These are phyloP conservation scores for Eupeodes corollae DNA, from an alignment of 1,140 invertebrate genomes.

Conservation along the genomic window DNA sequence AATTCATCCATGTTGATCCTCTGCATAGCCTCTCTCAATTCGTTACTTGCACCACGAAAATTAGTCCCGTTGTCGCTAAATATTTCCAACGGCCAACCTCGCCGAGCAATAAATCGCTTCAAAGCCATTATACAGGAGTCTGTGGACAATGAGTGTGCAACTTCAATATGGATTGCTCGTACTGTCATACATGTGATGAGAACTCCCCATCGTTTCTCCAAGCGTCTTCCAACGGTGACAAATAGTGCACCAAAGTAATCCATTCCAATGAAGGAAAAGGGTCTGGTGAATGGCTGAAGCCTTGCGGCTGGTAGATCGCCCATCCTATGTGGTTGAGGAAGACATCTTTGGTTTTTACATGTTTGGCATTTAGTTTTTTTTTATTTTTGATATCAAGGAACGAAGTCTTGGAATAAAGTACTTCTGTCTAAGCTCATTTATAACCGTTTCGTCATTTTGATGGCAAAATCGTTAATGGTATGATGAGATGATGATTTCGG, in stretches of 20 bases:
- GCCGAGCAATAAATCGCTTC: no score
- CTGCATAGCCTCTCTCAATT: no score
- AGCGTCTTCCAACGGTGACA: conserved; percentile 15
- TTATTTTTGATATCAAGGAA: not conserved
- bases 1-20: no score
- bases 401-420: not conserved
- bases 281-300: conserved; percentile 11
- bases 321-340: conserved; percentile 10
- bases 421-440: not conserved
- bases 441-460: not conserved
- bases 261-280: conserved; percentile 12
- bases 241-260: conserved; percentile 3
- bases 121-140: no score
- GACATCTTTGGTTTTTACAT: not conserved
- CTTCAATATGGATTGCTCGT: conserved; percentile 17
- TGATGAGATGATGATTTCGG: conserved; percentile 22
- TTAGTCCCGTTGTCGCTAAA: no score
- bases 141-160: no score
- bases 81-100: no score
- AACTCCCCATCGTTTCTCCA: conserved; percentile 28
- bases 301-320: conserved; percentile 12
- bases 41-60: no score
- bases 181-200: conserved; percentile 32
- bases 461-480: conserved; percentile 8
- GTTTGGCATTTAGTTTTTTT: no score